Base-by-base conservation (phyloP, 2,113 vertebrate genomes). In the Rhinichthys klamathensis region DNA sequence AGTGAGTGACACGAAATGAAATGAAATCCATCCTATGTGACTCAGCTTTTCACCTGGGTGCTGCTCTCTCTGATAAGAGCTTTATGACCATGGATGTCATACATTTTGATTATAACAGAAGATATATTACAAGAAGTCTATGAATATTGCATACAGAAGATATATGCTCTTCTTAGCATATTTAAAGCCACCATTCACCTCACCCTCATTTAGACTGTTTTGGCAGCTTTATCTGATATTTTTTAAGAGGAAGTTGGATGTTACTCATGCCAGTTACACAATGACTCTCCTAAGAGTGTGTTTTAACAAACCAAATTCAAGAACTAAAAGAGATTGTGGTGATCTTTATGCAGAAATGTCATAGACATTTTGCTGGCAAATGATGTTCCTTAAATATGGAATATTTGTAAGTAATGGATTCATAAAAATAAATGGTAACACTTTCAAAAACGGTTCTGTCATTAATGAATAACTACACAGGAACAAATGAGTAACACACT, bases 301-400 rank as follows among this genome's bases (percentile, higher is more conserved):
- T 69, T 54, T 80, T 70, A 86, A 75, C 70, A 58, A 41, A 65
- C 35, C 41, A 15, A 58, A 60, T 73, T 54, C 58, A 25, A 58
- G 11, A 67, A 11, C 2, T 46, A 11, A 49, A 58, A 56, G 38
- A 54, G 61, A 35, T 12, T 38, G n/a, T 74, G 23, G 54, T 58
- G 1, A 32, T 30, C 2, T 15, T 74, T 25, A 44, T 46, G 72
- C 11, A 30, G 25, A 75, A 49, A 51, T 49, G 12, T 16, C 11
- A n/a, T 16, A 27, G 41, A 74, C 41, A 27, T 49, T 15, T 16
- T 16, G 21, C 1, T 69, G 9, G 21, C 4, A 70, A 41, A 70
- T 6, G 23, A 10, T 6, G 35, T 56, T 77, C 3, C 27, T 58
- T 58, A 35, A 10, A n/a, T 56, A 13, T 75, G 3, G 32, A 8